Conservation (phyloP, 2,888 invertebrate genomes). For the Chrysolina oricalcia region DNA sequence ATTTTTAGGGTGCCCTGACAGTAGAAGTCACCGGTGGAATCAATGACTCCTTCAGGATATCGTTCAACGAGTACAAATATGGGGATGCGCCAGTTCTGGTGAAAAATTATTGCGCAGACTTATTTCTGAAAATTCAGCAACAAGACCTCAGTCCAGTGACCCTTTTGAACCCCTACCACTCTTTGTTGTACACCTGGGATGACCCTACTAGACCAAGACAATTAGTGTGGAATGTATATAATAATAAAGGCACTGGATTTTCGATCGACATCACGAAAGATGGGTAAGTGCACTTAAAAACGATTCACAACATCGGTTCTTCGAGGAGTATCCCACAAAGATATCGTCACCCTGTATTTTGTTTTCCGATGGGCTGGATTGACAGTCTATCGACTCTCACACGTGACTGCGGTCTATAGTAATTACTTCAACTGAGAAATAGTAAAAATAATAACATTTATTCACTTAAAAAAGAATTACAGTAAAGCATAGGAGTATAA, state of each 20-base stretch:
- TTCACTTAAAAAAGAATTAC: too few species aligned
- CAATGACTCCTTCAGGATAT: constrained; percentile 82
- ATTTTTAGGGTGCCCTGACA: constrained; percentile 78
- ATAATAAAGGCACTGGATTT: constrained; percentile 83
- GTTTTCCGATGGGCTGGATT: too few species aligned
- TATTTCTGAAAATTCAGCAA: constrained; percentile 87
- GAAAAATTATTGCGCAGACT: constrained; percentile 88
- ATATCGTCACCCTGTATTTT: too few species aligned
- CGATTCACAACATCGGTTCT: too few species aligned
- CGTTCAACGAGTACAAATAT: constrained; percentile 81
- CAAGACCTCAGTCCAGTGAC: constrained; percentile 78
- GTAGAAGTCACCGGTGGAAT: constrained; percentile 84
- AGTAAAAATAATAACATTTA: too few species aligned
- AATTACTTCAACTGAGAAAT: too few species aligned
- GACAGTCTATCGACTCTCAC: too few species aligned
- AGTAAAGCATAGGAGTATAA: too few species aligned
- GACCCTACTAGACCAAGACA: constrained; percentile 83
- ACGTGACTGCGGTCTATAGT: too few species aligned
- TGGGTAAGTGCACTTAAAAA: constrained; percentile 72
- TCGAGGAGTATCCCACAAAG: background rate
- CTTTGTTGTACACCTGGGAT: constrained; percentile 89
- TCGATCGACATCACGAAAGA: constrained; percentile 83
- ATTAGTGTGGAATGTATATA: constrained; percentile 88
- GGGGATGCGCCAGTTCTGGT: constrained; percentile 90
- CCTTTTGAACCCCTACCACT: constrained; percentile 83